Evolutionary conservation across 2,888 invertebrate species (phyloP), one percentile per base, ranked within the genome.

Genomic region (Napeogenes sylphis): DNA sequence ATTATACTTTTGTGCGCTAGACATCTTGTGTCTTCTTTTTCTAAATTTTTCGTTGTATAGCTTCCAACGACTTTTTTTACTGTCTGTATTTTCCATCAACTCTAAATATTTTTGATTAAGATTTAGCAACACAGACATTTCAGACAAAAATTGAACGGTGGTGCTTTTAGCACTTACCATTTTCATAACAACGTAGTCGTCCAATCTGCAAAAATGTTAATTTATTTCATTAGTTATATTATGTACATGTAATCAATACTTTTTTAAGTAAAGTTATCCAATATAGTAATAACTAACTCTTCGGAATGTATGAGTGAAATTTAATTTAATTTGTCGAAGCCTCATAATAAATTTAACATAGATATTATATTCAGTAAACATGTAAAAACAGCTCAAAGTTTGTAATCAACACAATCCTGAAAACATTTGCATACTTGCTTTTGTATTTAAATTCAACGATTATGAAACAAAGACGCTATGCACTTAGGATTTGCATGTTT

Each of bases 381-480:
- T n/a, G 51, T 30, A 51, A 30, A 47, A 51, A 30, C 51, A 51
- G 21, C 30, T 56, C n/a, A 56, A 55, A 32, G 55, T 12, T 51
- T 53, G 45, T 58, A 58, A 61, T 62, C 58, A 53, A 59, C 56
- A 53, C 61, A 58, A 55, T 58, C 55, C 42, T 55, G 61, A 55
- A 58, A 32, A 47, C 61, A 51, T 51, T 58, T 55, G 55, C 58
- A 61, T 64, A 58, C 51, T 35, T 42, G 21, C 46, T 54, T 60
- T 61, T 53, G 58, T 64, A 55, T 61, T 64, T 53, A 64, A 64
- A 58, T 63, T 56, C 56, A 21, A 55, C 58, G 51, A 61, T 61
- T 61, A 58, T 57, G 60, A 58, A 61, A 64, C 61, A 56, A 59
- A 64, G 46, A 61, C 58, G 64, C 61, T 59, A 46, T 55, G 62